Evolutionary conservation across 2,888 invertebrate genomes (phyloP).

Genomic region (Acrocyrtus sp.): DNA sequence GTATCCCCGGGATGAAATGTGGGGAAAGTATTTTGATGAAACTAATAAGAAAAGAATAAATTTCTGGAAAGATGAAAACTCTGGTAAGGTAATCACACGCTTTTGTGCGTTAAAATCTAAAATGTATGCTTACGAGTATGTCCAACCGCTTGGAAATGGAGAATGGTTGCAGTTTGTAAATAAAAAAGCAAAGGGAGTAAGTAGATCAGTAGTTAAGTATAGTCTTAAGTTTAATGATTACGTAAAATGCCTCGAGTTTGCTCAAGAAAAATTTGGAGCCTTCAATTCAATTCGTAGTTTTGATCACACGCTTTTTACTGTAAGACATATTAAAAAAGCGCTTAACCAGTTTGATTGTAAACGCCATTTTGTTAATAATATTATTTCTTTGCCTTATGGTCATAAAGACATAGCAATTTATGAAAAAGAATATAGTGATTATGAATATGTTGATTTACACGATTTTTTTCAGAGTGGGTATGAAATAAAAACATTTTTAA

Average conservation of each 20-base stretch:
- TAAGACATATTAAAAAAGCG: constrained; percentile 5
- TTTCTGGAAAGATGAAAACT: constrained; percentile 29
- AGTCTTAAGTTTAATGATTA: constrained; percentile 11
- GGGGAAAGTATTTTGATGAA: constrained; percentile 16
- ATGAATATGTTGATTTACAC: constrained; percentile 10
- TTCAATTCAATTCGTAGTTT: constrained; percentile 13
- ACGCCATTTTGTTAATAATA: not conserved
- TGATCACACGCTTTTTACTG: constrained; percentile 5
- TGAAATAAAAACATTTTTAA: too few relatives aligned
- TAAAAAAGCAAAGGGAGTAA: constrained; percentile 39
- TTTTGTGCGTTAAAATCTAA: constrained; percentile 19
- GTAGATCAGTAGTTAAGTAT: constrained; percentile 3
- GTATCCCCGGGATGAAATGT: constrained; percentile 12
- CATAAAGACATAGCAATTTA: constrained; percentile 23
- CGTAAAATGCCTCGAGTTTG: not conserved
- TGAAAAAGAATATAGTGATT: not conserved
- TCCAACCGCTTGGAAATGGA: not conserved
- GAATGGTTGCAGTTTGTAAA: not conserved
- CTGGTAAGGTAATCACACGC: not conserved
- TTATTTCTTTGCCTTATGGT: constrained; percentile 17
- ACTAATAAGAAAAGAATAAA: constrained; percentile 10
- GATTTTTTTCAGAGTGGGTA: not conserved
- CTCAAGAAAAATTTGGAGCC: not conserved
- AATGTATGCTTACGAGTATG: constrained; percentile 13
- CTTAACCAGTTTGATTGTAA: constrained; percentile 41